phyloP scores from a whole-genome alignment of 2,113 vertebrate species.

The Salminus brasiliensis region DNA sequence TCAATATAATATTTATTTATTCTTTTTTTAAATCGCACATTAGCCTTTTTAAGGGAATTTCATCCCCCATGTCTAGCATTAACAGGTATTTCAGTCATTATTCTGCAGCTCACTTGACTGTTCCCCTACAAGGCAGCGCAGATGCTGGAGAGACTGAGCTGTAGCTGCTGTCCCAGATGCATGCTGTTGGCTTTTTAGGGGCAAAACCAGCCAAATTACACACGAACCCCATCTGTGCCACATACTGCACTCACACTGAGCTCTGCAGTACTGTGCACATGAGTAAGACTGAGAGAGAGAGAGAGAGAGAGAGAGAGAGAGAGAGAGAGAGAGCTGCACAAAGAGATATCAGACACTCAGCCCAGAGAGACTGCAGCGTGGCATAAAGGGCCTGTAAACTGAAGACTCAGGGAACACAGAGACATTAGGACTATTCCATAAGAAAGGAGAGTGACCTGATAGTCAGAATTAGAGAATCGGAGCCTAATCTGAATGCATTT shows the following conservation, averaged over 20 bases:
- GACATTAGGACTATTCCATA: not conserved
- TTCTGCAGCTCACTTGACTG: conserved; percentile 10
- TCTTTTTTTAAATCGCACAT: too few relatives aligned
- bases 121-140: conserved; percentile 19
- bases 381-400: conserved; percentile 11
- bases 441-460: not conserved
- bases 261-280: not conserved
- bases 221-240: conserved; percentile 17
- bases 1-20: too few relatives aligned
- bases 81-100: not conserved
- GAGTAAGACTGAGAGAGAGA: conserved; percentile 1
- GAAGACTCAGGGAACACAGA: not conserved
- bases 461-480: not conserved
- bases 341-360: conserved; percentile 25
- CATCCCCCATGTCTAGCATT: not conserved
- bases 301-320: not conserved
- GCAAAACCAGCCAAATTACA: conserved; percentile 37
- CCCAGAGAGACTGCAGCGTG: not conserved
- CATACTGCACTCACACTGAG: not conserved
- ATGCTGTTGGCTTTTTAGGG: conserved; percentile 27
- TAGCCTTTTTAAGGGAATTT: too few relatives aligned
- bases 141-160: conserved; percentile 1
- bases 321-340: conserved; percentile 12
- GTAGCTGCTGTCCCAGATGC: conserved; percentile 24
- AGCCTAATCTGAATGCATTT: not conserved